Percentiles rank a stretch among this genome's conserved stretches.
Evolutionary conservation across 2,797 vertebrate species (phyloP).

Genomic region (Gymnothorax reevesii): DNA sequence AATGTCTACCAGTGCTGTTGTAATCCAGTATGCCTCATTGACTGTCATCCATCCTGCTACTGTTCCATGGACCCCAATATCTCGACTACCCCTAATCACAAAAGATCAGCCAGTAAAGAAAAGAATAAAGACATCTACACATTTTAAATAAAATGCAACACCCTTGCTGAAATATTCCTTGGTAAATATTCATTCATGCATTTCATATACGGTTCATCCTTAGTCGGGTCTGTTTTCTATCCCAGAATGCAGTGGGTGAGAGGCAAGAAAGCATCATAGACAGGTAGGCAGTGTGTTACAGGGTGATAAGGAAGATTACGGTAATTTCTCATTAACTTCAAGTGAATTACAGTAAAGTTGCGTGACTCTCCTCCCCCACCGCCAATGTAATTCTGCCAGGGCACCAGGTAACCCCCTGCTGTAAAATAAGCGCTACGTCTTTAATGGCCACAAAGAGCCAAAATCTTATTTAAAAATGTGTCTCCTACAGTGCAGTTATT

Average conservation of each 20-base stretch:
- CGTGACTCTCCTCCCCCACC: not conserved
- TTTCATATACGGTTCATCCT: too few species aligned
- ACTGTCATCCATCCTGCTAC: not conserved
- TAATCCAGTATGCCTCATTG: not conserved
- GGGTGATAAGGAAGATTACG: not conserved
- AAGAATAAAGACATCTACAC: not conserved
- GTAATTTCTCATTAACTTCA: not conserved
- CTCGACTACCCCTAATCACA: not conserved
- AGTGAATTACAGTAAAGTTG: not conserved
- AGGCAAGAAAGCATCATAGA: not conserved
- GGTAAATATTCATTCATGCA: too few species aligned
- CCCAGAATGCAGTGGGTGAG: too few species aligned
- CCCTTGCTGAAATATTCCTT: not conserved
- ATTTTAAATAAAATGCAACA: not conserved
- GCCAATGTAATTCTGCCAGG: not conserved
- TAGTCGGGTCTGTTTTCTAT: too few species aligned
- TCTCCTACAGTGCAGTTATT: not conserved
- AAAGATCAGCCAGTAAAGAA: not conserved
- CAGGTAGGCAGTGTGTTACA: too few species aligned
- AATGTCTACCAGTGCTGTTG: not conserved
- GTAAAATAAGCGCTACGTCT: not conserved
- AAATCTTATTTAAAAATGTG: not conserved
- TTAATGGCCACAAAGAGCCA: slow-evolving; percentile 4
- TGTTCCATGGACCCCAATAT: not conserved
- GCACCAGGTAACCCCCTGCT: not conserved